Conservation (phyloP, 1,140 invertebrate genomes). For the Ceratosolen fusciceps region DNA sequence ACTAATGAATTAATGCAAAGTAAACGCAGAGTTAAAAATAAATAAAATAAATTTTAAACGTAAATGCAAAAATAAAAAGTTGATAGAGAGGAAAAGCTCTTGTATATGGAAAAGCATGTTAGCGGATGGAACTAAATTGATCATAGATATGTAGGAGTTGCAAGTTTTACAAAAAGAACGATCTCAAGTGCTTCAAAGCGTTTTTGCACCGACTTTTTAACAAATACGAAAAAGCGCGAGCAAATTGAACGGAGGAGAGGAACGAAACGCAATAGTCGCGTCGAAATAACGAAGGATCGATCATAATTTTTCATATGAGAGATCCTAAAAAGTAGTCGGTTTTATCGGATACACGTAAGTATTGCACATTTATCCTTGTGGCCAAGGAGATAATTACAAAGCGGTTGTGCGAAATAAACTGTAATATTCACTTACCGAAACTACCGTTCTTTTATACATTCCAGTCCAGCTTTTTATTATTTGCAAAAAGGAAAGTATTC, state of each 20-base stretch:
- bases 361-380: neutral
- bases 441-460: neutral
- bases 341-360: neutral
- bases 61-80: slow-evolving; percentile 38
- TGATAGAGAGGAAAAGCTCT: neutral
- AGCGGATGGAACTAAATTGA: neutral
- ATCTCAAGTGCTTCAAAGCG: slow-evolving; percentile 46
- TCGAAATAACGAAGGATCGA: neutral
- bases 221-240: slow-evolving; percentile 32
- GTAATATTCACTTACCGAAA: slow-evolving; percentile 4
- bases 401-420: slow-evolving; percentile 12
- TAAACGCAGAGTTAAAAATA: slow-evolving; percentile 31
- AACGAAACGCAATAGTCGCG: slow-evolving; percentile 10
- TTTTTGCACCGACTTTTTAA: slow-evolving; percentile 50
- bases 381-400: neutral
- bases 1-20: slow-evolving; percentile 33
- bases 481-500: neutral
- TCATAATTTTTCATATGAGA: neutral
- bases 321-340: neutral
- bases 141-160: neutral
- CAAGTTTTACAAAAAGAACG: slow-evolving; percentile 22
- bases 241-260: slow-evolving; percentile 15
- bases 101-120: neutral
- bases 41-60: slow-evolving; percentile 50
- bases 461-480: neutral